Percentiles rank a stretch among this genome's conserved stretches.
Evolutionary conservation across 2,888 invertebrate species (phyloP).

Genomic region (Heliconius erato): DNA sequence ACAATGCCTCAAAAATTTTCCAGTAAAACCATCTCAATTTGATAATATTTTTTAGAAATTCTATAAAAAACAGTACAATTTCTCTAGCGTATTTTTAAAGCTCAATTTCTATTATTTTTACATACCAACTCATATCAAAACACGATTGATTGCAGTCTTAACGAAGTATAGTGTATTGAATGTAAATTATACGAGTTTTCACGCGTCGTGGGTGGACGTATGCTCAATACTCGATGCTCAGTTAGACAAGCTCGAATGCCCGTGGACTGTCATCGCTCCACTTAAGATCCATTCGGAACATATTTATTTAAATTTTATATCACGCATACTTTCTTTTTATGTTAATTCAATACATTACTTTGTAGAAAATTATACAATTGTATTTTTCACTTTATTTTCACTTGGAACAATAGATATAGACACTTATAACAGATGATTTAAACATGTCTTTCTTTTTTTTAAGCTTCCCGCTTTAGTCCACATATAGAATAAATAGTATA

Average conservation of each 20-base stretch:
- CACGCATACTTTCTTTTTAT: slow-evolving; percentile 22
- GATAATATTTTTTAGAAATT: too few relatives aligned
- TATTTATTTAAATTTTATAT: slow-evolving; percentile 16
- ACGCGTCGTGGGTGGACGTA: slow-evolving; percentile 45
- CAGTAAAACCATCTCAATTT: too few relatives aligned
- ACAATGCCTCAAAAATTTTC: too few relatives aligned
- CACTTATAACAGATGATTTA: too few relatives aligned
- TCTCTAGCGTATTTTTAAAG: too few relatives aligned
- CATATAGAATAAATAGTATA: too few relatives aligned
- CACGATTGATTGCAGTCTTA: slow-evolving; percentile 38
- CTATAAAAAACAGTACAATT: too few relatives aligned
- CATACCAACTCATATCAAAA: neutral
- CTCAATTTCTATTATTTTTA: neutral
- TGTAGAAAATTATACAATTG: slow-evolving; percentile 3
- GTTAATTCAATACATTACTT: slow-evolving; percentile 14
- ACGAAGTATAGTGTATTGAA: slow-evolving; percentile 47
- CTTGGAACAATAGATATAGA: neutral
- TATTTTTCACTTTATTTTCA: slow-evolving; percentile 4
- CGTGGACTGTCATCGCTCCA: slow-evolving; percentile 22
- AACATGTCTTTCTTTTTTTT: too few relatives aligned
- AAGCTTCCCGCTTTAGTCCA: too few relatives aligned
- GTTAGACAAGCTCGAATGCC: slow-evolving; percentile 41
- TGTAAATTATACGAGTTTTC: slow-evolving; percentile 45
- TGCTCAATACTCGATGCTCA: slow-evolving; percentile 41
- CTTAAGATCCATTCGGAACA: slow-evolving; percentile 20